These are phyloP conservation scores for Congeria kusceri DNA, from an alignment of 2,888 invertebrate species.

Conservation along the genomic window DNA sequence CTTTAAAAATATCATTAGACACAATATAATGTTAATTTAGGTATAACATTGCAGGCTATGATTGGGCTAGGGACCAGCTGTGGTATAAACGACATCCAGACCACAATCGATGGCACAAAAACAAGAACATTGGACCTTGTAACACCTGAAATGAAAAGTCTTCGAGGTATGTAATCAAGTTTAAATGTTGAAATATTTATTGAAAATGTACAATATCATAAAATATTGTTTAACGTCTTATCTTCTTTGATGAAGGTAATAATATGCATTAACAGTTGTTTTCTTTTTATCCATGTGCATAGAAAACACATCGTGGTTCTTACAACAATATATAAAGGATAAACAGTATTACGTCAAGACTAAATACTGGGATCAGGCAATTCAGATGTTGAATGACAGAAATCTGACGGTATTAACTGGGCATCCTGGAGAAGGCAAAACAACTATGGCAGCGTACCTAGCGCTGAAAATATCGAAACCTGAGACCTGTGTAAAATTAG, in stretches of 20 bases:
- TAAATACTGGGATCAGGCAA: slow-evolving; percentile 14
- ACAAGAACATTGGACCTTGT: not conserved
- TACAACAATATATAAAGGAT: slow-evolving; percentile 22
- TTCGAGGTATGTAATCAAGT: slow-evolving; percentile 1
- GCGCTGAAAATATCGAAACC: not conserved
- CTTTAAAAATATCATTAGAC: too few species aligned
- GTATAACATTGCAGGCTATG: not conserved
- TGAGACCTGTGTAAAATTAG: slow-evolving; percentile 32
- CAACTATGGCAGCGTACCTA: slow-evolving; percentile 39
- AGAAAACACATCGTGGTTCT: slow-evolving; percentile 32
- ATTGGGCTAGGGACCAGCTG: not conserved
- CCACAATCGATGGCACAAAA: not conserved
- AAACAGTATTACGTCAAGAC: slow-evolving; percentile 36
- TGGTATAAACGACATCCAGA: not conserved
- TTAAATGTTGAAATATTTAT: not conserved
- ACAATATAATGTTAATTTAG: too few species aligned
- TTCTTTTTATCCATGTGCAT: not conserved
- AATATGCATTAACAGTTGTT: not conserved
- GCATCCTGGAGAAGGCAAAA: slow-evolving; percentile 56
- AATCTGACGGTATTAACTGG: slow-evolving; percentile 38
- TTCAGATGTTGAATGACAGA: slow-evolving; percentile 14
- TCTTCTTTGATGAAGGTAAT: not conserved
- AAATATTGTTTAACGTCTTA: not conserved
- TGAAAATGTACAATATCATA: not conserved
- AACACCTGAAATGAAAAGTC: not conserved